Evolutionary conservation across 1,140 invertebrate genomes (phyloP), one percentile per base, ranked within the genome.

Genomic region (Saccostrea glomerata): DNA sequence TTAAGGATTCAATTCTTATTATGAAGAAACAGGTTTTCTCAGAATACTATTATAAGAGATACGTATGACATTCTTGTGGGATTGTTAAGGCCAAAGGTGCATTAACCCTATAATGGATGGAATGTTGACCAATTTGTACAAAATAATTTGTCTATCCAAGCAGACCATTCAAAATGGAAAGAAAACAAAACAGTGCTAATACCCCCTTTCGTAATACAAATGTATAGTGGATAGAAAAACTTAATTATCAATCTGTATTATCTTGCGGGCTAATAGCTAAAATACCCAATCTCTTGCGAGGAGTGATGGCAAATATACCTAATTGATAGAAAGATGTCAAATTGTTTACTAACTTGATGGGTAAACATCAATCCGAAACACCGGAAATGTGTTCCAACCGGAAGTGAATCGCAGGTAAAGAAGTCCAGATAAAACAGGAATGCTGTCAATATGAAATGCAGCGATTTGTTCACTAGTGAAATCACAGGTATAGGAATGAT

Each of bases 261-360:
- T 77, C 70, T 25, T 63, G 9, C 15, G 70, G 70, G 70, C 70
- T 73, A 73, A 30, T 73, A 73, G 70, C 70, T 73, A 36, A 36
- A 73, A 77, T 77, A 77, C 70, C 70, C 70, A 77, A 77, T 77
- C 70, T 77, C 70, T 77, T 30, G 58, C 58, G 70, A 77, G 70
- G 70, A 77, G 25, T 25, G 70, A 77, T 77, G 70, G 70, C 70
- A 77, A 77, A 77, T 77, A 77, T 77, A 77, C 70, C 70, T 77
- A 77, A 77, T 77, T 77, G 70, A 77, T 77, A 77, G 70, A 77
- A 77, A 77, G 70, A 77, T 77, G 70, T 77, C 70, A 77, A 77
- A 77, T 77, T 77, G 70, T 77, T 77, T 77, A 77, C 70, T 36
- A 77, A 40, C 70, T 77, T 77, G 25, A 77, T 77, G 70, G 70